phyloP scores from a whole-genome alignment of 1,140 invertebrate species.

The Brachionus calyciflorus region DNA sequence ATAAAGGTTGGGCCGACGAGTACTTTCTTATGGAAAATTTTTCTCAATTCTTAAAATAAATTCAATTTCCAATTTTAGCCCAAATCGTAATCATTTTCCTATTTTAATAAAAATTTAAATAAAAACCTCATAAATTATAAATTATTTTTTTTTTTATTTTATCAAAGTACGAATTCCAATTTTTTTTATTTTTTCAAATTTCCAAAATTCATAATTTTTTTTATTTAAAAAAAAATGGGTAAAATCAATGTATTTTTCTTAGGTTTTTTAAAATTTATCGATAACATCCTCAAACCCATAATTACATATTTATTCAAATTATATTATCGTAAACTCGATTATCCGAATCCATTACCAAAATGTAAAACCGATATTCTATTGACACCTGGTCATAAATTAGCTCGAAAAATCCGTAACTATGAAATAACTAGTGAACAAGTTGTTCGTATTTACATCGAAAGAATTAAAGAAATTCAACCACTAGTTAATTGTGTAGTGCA shows the following conservation, averaged over 20 bases:
- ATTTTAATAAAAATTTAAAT: too few species aligned
- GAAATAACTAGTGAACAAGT: slow-evolving; percentile 54
- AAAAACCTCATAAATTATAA: too few species aligned
- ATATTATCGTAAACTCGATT: slow-evolving; percentile 3
- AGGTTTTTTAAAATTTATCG: slow-evolving; percentile 15
- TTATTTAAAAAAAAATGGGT: neutral
- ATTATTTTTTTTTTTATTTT: too few species aligned
- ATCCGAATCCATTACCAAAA: neutral
- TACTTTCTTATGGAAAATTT: too few species aligned
- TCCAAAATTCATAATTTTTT: neutral
- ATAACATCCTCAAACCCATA: slow-evolving; percentile 22
- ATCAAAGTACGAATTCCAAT: too few species aligned
- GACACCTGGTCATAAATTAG: slow-evolving; percentile 25
- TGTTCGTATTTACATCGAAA: slow-evolving; percentile 53
- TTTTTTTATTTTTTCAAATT: too few species aligned
- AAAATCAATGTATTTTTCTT: slow-evolving; percentile 13
- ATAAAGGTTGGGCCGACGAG: too few species aligned
- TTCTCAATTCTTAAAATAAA: too few species aligned
- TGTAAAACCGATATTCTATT: slow-evolving; percentile 8
- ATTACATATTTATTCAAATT: slow-evolving; percentile 11
- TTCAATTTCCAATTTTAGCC: too few species aligned
- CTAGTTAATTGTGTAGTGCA: slow-evolving; percentile 54
- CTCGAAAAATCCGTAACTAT: slow-evolving; percentile 22
- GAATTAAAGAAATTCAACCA: slow-evolving; percentile 54
- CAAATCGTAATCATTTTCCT: too few species aligned